Percentiles rank a stretch among this genome's conserved stretches.
These are phyloP conservation scores for Spicauda simplicius DNA, from an alignment of 2,888 invertebrate genomes.

Conservation along the genomic window DNA sequence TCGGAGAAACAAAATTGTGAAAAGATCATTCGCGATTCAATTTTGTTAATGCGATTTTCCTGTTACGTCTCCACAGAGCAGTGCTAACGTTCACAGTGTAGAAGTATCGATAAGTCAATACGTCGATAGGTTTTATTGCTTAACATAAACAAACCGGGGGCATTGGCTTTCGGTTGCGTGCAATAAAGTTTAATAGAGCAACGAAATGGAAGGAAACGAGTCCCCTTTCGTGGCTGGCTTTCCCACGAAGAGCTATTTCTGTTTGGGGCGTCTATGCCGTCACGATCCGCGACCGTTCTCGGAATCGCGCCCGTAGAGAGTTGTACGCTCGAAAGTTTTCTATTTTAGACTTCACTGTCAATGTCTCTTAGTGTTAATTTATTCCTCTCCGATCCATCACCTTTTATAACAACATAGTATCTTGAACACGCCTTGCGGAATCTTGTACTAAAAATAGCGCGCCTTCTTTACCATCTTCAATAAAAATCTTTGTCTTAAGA, in stretches of 20 bases:
- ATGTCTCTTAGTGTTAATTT: slow-evolving; percentile 42
- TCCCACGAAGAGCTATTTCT: slow-evolving; percentile 52
- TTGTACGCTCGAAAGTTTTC: slow-evolving; percentile 46
- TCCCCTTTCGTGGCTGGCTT: slow-evolving; percentile 40
- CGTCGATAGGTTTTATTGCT: slow-evolving; percentile 26
- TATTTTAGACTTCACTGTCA: slow-evolving; percentile 53
- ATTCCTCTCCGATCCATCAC: not conserved
- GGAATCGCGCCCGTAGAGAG: slow-evolving; percentile 46
- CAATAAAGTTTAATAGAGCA: slow-evolving; percentile 42
- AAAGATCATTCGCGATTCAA: not conserved
- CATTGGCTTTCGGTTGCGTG: slow-evolving; percentile 36
- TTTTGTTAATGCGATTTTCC: slow-evolving; percentile 13
- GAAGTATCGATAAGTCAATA: slow-evolving; percentile 8
- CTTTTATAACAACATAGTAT: not conserved
- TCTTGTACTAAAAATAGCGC: not conserved
- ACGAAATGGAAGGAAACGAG: slow-evolving; percentile 45
- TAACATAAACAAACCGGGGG: slow-evolving; percentile 30
- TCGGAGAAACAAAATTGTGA: not conserved
- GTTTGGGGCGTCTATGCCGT: slow-evolving; percentile 43
- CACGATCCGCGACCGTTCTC: slow-evolving; percentile 45
- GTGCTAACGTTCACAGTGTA: not conserved
- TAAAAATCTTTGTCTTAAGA: not conserved
- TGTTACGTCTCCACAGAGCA: not conserved
- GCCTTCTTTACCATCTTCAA: not conserved
- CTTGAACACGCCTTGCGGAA: not conserved